These are phyloP conservation scores for Otocyon megalotis DNA, from an alignment of 2,113 vertebrate species.

Conservation along the genomic window DNA sequence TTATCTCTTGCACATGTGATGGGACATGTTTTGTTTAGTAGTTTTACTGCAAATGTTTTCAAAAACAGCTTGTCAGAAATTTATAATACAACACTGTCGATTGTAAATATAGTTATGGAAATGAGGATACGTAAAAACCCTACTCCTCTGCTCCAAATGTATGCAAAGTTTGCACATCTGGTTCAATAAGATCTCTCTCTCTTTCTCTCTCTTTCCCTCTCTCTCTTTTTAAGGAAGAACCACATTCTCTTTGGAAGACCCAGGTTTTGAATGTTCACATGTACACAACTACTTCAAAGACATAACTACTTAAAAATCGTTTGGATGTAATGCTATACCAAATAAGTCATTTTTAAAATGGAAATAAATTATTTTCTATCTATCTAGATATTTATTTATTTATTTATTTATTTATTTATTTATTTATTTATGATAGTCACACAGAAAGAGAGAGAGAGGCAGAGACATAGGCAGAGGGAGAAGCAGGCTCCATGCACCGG, in stretches of 20 bases:
- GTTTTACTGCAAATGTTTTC: not conserved
- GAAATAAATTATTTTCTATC: conserved; percentile 20
- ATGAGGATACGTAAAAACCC: not conserved
- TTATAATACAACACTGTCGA: not conserved
- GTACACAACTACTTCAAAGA: not conserved
- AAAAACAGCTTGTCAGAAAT: not conserved
- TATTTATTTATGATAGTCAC: no score
- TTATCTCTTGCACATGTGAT: not conserved
- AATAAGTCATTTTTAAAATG: not conserved
- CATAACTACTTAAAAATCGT: not conserved
- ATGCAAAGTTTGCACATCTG: not conserved
- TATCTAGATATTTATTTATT: no score
- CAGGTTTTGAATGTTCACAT: not conserved
- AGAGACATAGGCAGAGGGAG: no score
- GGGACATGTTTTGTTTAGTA: conserved; percentile 22
- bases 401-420: no score
- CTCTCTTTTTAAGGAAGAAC: not conserved
- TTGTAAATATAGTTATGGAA: conserved; percentile 1
- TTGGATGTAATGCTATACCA: not conserved
- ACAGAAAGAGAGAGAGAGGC: no score
- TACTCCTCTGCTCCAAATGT: not conserved
- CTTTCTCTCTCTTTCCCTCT: not conserved
- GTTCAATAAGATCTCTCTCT: not conserved
- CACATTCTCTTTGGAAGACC: not conserved
- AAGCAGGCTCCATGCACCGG: no score